Base-by-base conservation (phyloP, 2,113 vertebrate genomes). In the Fukomys damarensis region DNA sequence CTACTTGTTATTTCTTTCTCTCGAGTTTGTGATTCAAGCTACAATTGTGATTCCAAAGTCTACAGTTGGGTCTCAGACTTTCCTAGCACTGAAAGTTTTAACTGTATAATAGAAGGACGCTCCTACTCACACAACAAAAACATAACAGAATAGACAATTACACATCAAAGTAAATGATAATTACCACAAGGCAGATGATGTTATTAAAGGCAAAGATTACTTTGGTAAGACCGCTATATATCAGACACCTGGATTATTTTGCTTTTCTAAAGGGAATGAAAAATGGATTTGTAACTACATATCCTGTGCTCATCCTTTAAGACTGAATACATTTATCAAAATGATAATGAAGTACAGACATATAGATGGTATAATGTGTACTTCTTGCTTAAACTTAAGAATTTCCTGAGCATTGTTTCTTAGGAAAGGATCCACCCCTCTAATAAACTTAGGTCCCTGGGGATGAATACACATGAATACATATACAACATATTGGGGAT, bases 121-220 rank as follows among this genome's bases (percentile, higher is more conserved):
- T 63, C 89, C 14, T 70, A 76, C 1, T 46, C n/a, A 79, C 41
- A 86, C 49, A 68, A 32, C 2, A 43, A 41, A 74, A 58, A 80
- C n/a, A 86, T 66, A 61, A 93, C 95, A 91, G 41, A 38, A 77
- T 8, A 65, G 32, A 79, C 38, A 63, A 82, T 38, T 86, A 26
- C 35, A 88, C 41, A 94, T 86, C 59, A 63, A 97, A 91, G 63
- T 28, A 87, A 96, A 96, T 41, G 2, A 32, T 70, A 91, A 70
- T 7, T 89, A 90, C 87, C 59, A 86, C 2, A 91, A 93, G 19
- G 28, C 20, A 72, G 4, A 92, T 96, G 58, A 52, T 49, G n/a
- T 74, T 89, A 85, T 52, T 90, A 66, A 93, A 88, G 52, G 46
- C 17, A 76, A 87, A 90, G 17, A 32, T 74, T 80, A 58, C 83